These are phyloP conservation scores for Drosophila siamana DNA, from an alignment of 2,888 invertebrate genomes.

Conservation along the genomic window DNA sequence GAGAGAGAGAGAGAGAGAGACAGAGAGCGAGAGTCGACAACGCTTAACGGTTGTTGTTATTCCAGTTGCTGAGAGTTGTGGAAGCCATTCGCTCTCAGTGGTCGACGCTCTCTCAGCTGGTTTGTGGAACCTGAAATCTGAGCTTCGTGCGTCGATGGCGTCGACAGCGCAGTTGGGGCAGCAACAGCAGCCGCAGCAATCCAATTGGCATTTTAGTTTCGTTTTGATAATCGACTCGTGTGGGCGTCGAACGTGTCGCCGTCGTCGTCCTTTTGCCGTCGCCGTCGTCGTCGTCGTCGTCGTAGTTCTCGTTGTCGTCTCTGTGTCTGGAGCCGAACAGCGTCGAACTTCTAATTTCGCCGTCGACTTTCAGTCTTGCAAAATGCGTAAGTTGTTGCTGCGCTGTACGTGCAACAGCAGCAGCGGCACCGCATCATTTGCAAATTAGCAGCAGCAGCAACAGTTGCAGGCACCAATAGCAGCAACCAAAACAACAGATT, in stretches of 20 bases:
- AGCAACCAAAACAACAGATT: conserved; percentile 37
- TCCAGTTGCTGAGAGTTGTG: conserved; percentile 64
- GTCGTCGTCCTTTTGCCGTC: conserved; percentile 30
- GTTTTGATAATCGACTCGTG: conserved; percentile 70
- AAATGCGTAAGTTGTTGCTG: conserved; percentile 52
- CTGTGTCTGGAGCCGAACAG: conserved; percentile 14
- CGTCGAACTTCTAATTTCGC: conserved; percentile 5
- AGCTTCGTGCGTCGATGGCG: conserved; percentile 72
- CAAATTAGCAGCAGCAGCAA: conserved; percentile 63
- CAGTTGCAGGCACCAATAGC: conserved; percentile 43
- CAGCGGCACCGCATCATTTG: conserved; percentile 53
- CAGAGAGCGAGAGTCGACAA: conserved; percentile 16
- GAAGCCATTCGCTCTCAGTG: conserved; percentile 43
- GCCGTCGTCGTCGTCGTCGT: conserved; percentile 48
- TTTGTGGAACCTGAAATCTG: conserved; percentile 70
- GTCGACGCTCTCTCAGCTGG: conserved; percentile 3
- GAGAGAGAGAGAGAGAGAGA: neutral
- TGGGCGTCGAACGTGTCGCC: conserved; percentile 60
- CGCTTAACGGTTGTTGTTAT: conserved; percentile 56
- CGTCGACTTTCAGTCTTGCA: conserved; percentile 17
- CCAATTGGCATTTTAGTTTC: conserved; percentile 64
- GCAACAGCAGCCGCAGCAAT: conserved; percentile 47
- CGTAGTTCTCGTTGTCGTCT: conserved; percentile 35
- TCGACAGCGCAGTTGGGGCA: conserved; percentile 57
- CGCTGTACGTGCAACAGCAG: conserved; percentile 38